phyloP scores from a whole-genome alignment of 1,140 invertebrate genomes.

The Microplitis mediator region DNA sequence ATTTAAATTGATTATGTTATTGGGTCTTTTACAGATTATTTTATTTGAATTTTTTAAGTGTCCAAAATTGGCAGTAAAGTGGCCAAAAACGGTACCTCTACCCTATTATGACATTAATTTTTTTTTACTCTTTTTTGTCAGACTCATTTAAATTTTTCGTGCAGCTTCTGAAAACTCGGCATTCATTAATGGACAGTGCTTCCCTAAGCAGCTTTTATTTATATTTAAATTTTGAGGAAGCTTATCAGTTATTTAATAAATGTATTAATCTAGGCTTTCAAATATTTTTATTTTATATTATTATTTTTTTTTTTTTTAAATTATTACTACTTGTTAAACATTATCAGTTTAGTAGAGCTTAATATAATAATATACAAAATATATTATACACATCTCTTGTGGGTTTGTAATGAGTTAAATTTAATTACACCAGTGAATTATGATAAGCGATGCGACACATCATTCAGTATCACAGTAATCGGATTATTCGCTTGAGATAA shows the following conservation, averaged over 20 bases:
- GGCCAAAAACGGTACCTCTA: no score
- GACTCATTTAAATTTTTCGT: not conserved
- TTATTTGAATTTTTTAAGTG: no score
- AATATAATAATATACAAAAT: not conserved
- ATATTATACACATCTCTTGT: not conserved
- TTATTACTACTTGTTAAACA: not conserved
- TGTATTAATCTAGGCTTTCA: no score
- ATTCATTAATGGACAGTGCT: conserved; percentile 1
- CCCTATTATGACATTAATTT: not conserved
- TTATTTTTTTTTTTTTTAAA: not conserved
- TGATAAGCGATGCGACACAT: no score
- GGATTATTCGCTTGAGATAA: no score
- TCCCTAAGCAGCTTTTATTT: not conserved
- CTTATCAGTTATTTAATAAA: not conserved
- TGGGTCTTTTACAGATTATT: no score
- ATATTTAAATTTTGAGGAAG: not conserved
- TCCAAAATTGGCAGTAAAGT: no score
- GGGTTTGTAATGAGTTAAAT: not conserved
- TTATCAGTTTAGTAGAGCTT: not conserved
- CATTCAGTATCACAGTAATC: no score
- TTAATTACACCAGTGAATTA: not conserved
- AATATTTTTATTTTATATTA: not conserved
- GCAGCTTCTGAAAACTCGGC: not conserved
- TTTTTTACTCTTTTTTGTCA: not conserved
- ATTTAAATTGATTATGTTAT: no score